A percentile compares a stretch with the other conserved stretches of the same genome.
phyloP scores from a whole-genome alignment of 2,888 invertebrate species.

The Pachymerium ferrugineum region DNA sequence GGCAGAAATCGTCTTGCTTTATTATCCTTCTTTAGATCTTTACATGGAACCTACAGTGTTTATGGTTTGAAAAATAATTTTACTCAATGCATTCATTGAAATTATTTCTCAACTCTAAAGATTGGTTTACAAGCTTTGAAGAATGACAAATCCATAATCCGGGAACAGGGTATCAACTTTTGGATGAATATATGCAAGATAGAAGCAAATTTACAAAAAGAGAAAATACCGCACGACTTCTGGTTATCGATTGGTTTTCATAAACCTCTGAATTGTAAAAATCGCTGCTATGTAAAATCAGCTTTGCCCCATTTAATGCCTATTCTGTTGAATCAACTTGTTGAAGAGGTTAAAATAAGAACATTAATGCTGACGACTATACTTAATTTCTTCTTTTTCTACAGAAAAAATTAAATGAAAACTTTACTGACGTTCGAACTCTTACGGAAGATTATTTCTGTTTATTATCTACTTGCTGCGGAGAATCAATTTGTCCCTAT shows the following conservation, averaged over 20 bases:
- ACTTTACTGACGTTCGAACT: background rate
- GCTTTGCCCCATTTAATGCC: background rate
- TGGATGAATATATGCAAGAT: background rate
- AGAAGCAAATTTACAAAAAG: background rate
- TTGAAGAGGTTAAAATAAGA: background rate
- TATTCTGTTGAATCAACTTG: background rate
- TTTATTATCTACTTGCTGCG: background rate
- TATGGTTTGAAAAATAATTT: background rate
- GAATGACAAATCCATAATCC: background rate
- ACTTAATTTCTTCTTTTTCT: background rate
- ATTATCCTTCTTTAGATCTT: background rate
- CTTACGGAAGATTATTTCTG: background rate
- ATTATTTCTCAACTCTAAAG: background rate
- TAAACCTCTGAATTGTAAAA: background rate
- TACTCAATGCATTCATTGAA: background rate
- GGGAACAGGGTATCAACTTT: background rate
- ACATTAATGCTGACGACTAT: background rate
- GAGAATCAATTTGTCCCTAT: background rate
- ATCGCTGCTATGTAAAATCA: background rate
- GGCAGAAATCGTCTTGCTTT: background rate
- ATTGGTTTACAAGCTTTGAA: background rate
- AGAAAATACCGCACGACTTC: background rate
- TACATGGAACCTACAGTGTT: background rate
- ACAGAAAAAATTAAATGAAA: background rate
- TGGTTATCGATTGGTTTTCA: background rate